Evolutionary conservation across 2,888 invertebrate genomes (phyloP).

Genomic region (Phania funesta): DNA sequence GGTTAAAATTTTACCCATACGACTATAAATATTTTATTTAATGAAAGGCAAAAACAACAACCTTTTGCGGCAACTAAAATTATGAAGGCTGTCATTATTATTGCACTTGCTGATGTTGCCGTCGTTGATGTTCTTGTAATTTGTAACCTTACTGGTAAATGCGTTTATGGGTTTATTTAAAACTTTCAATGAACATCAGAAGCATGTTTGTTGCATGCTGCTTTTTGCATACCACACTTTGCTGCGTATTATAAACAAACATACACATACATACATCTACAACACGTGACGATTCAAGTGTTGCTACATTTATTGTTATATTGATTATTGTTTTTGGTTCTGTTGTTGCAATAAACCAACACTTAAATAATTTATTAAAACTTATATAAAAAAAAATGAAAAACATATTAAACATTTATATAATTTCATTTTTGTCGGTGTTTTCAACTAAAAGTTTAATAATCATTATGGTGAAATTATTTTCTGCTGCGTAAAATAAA

Average conservation of each 20-base stretch:
- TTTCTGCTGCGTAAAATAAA: too few species aligned
- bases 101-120: background rate
- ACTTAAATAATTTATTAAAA: slow-evolving; percentile 31
- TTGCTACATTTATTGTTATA: slow-evolving; percentile 3
- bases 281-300: slow-evolving; percentile 10
- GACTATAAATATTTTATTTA: slow-evolving; percentile 5
- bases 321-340: too few species aligned
- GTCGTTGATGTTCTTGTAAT: too few species aligned
- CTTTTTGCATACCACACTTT: slow-evolving; percentile 25
- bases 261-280: background rate
- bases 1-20: background rate
- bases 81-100: slow-evolving; percentile 50
- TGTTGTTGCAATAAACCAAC: slow-evolving; percentile 42
- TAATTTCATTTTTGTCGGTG: too few species aligned
- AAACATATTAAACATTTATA: too few species aligned
- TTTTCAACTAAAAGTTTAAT: too few species aligned
- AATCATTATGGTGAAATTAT: too few species aligned
- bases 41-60: slow-evolving; percentile 21
- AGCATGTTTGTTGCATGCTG: slow-evolving; percentile 26
- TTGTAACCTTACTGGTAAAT: too few species aligned
- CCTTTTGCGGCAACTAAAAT: slow-evolving; percentile 36
- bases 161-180: slow-evolving; percentile 24
- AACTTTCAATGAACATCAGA: slow-evolving; percentile 43
- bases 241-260: background rate
- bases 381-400: too few species aligned